A percentile compares a stretch with the other conserved stretches of the same genome.
Evolutionary conservation across 1,140 invertebrate genomes (phyloP).

Genomic region (Nomia melanderi): DNA sequence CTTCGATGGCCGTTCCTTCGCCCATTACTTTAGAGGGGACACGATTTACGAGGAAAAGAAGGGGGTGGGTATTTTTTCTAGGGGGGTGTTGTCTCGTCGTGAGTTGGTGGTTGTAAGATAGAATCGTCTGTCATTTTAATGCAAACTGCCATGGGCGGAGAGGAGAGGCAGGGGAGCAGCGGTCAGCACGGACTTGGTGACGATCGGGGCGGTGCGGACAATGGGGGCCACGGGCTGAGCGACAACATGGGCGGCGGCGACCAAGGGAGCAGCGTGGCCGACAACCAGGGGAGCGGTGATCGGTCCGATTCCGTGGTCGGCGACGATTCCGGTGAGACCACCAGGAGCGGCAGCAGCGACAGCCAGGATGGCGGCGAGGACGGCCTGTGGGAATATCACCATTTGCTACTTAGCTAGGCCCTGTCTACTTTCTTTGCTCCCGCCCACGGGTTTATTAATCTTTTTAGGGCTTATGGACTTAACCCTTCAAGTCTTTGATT

Average conservation of each 20-base stretch:
- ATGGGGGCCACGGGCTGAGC: constrained; percentile 68
- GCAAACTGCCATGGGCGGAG: constrained; percentile 68
- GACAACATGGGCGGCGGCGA: constrained; percentile 59
- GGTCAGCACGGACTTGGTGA: constrained; percentile 79
- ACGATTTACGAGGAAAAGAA: constrained; percentile 38
- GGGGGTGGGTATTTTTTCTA: constrained; percentile 34
- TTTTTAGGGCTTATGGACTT: neutral
- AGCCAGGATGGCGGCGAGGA: constrained; percentile 76
- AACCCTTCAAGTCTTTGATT: no score
- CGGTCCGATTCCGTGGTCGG: constrained; percentile 70
- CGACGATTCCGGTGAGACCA: constrained; percentile 72
- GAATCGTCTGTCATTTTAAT: constrained; percentile 58
- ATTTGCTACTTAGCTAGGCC: constrained; percentile 7
- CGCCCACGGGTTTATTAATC: constrained; percentile 1
- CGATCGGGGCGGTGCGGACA: constrained; percentile 71
- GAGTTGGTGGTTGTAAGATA: constrained; percentile 49
- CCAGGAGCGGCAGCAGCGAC: constrained; percentile 75
- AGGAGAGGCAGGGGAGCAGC: constrained; percentile 63
- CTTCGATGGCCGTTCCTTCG: constrained; percentile 29
- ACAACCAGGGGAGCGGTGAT: constrained; percentile 73
- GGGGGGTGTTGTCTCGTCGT: constrained; percentile 56
- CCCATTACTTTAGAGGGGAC: neutral
- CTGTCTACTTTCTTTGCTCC: neutral
- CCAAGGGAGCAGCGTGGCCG: constrained; percentile 56
- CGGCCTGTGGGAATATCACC: constrained; percentile 61